phyloP scores from a whole-genome alignment of 53 echinoderm and acorn worm genomes.

The Pentamera pediparva region DNA sequence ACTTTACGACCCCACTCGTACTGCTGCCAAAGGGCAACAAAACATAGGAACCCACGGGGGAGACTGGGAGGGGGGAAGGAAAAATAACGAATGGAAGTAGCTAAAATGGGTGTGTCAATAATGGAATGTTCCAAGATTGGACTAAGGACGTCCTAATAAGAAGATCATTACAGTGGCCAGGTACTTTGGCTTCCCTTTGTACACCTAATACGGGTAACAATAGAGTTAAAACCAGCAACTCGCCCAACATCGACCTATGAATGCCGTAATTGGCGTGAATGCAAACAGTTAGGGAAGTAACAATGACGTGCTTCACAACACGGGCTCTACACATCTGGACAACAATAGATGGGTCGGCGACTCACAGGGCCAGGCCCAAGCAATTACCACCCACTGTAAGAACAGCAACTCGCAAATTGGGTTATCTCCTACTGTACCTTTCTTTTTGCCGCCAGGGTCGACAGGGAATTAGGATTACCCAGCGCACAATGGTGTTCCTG shows the following conservation, averaged over 20 bases:
- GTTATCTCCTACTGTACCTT: conserved; percentile 49
- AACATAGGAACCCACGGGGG: no score
- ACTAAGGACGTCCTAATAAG: not conserved
- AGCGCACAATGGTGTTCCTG: not conserved
- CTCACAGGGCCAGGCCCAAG: not conserved
- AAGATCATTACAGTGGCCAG: not conserved
- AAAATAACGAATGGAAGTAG: not conserved
- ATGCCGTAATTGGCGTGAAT: conserved; percentile 27
- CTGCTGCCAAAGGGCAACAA: no score
- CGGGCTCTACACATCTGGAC: conserved; percentile 17
- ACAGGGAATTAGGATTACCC: conserved; percentile 2
- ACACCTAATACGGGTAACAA: not conserved
- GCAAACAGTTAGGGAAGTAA: not conserved
- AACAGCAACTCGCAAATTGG: conserved; percentile 61
- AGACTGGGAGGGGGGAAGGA: not conserved
- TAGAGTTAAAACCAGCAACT: conserved; percentile 8
- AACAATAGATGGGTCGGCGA: conserved; percentile 20
- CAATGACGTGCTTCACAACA: conserved; percentile 24
- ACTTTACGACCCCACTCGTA: no score
- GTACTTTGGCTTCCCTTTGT: not conserved
- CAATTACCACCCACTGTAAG: conserved; percentile 18
- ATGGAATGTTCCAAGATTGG: not conserved
- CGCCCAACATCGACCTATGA: conserved; percentile 7
- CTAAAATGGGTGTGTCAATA: no score
- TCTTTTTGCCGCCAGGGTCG: conserved; percentile 48